Evolutionary conservation across 2,113 vertebrate species (phyloP), one percentile per base, ranked within the genome.

Genomic region (Gasterosteus aculeatus): DNA sequence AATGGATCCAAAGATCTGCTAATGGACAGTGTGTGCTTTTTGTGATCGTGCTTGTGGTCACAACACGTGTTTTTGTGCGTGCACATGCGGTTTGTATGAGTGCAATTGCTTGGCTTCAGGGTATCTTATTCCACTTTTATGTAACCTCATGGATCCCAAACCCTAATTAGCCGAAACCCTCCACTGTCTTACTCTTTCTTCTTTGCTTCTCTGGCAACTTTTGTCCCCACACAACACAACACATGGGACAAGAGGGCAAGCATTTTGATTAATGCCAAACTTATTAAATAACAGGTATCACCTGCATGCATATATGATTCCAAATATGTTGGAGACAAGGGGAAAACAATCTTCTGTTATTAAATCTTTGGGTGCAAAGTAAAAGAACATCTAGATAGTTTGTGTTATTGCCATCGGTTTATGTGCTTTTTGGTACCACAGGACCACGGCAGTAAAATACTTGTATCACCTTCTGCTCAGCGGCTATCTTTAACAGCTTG

Each of bases 121-220:
- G 49, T 73, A 75, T 85, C 80, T 89, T 74, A 83, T 86, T 89
- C 78, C 56, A 69, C 69, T 89, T 88, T 87, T 81, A 89, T 87
- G 82, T 81, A 85, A 88, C 85, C 78, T 69, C 80, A 75, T 87
- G 76, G 80, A 78, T 77, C 73, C 65, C 51, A 46, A 72, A 47
- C 60, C 33, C 67, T 69, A 85, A 82, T 83, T 67, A 81, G 66
- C 69, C 73, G 71, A 83, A 81, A 71, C 39, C 49, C 47, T 75
- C 41, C 47, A 70, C 44, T 61, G 9, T 16, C 10, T 47, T 38
- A 7, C 35, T 38, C 35, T 38, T 10, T 35, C 19, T 38, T 6
- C 35, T 84, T 51, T 62, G 68, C 42, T 22, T 69, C 31, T 44
- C 33, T 82, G 54, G 65, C 31, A 53, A 63, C 19, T 78, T 60